Evolutionary conservation across 1,140 invertebrate species (phyloP).

Genomic region (Popillia japonica): DNA sequence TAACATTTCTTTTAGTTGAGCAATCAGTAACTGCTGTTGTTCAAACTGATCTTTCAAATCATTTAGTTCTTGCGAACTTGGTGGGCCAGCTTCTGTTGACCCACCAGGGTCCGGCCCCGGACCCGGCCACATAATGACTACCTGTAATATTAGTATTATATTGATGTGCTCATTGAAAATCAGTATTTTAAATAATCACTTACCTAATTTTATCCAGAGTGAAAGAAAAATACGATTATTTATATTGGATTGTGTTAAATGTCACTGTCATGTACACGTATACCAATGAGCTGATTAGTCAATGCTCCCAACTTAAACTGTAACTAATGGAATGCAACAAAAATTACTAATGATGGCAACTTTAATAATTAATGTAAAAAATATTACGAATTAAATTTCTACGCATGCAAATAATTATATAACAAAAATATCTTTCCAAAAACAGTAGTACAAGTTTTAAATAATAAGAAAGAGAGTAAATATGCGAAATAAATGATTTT

Average conservation of each 20-base stretch:
- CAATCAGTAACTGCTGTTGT: slow-evolving; percentile 57
- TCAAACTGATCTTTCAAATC: slow-evolving; percentile 59
- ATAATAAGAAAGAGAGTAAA: no score
- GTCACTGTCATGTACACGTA: slow-evolving; percentile 28
- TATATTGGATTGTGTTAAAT: not conserved
- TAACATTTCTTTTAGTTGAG: slow-evolving; percentile 59
- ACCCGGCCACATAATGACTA: slow-evolving; percentile 53
- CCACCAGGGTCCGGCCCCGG: slow-evolving; percentile 55
- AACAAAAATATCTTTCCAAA: no score
- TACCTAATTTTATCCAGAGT: slow-evolving; percentile 21
- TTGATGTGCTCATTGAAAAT: not conserved
- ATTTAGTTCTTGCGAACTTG: slow-evolving; percentile 49
- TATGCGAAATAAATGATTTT: no score
- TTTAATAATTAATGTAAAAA: no score
- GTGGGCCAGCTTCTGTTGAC: slow-evolving; percentile 42
- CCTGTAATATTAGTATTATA: not conserved
- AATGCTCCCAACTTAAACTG: not conserved
- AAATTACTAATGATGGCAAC: not conserved
- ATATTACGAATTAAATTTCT: not conserved
- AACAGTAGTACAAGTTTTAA: no score
- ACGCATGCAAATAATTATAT: no score
- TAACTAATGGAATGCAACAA: not conserved
- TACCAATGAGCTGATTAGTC: not conserved
- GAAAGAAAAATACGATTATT: not conserved
- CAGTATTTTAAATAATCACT: not conserved